Conservation (phyloP, 2,797 vertebrate genomes). For the Carapus acus region DNA sequence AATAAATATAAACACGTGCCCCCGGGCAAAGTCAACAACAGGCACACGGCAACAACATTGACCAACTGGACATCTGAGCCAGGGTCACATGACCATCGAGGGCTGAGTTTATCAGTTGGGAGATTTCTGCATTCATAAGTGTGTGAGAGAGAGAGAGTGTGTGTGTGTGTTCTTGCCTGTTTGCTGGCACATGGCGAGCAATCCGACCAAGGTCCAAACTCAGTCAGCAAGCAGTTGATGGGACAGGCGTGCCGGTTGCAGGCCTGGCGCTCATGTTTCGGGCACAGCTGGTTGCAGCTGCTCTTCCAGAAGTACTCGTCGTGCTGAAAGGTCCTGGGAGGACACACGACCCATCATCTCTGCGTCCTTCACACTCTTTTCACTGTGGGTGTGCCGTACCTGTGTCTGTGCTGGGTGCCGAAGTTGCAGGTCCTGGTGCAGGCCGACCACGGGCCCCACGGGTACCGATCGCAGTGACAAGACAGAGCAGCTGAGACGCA, state of each 20-base stretch:
- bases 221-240: constrained; percentile 80
- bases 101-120: too few relatives aligned
- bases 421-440: constrained; percentile 84
- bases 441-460: constrained; percentile 79
- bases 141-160: neutral
- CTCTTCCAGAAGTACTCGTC: constrained; percentile 73
- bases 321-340: constrained; percentile 63
- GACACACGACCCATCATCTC: too few relatives aligned
- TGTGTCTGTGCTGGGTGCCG: constrained; percentile 75
- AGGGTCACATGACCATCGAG: too few relatives aligned
- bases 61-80: too few relatives aligned
- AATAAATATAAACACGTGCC: too few relatives aligned
- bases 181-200: constrained; percentile 86
- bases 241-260: constrained; percentile 82
- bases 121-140: neutral
- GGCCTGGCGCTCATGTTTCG: constrained; percentile 57
- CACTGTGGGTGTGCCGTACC: too few relatives aligned
- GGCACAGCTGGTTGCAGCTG: constrained; percentile 75
- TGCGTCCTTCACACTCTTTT: too few relatives aligned
- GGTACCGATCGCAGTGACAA: constrained; percentile 84
- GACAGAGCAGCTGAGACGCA: constrained; percentile 52
- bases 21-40: too few relatives aligned
- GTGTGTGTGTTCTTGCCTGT: constrained; percentile 67
- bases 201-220: constrained; percentile 84
- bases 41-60: too few relatives aligned